Evolutionary conservation across 2,797 vertebrate genomes (phyloP).

Genomic region (Chromis chromis): DNA sequence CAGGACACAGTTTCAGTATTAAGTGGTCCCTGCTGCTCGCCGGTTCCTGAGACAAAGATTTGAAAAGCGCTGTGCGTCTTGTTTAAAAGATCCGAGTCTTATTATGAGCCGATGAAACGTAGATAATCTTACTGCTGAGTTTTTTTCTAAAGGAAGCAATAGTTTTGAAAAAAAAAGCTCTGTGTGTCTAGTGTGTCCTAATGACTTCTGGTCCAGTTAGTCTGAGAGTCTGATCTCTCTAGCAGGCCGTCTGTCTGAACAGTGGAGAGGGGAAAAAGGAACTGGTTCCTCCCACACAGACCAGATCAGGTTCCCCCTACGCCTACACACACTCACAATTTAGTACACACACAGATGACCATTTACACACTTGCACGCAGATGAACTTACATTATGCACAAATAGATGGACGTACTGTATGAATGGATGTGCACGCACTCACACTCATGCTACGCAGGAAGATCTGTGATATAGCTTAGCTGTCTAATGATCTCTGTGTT

Average conservation of each 20-base stretch:
- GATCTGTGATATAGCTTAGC: constrained; percentile 81
- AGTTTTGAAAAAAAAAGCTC: constrained; percentile 64
- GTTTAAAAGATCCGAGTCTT: constrained; percentile 66
- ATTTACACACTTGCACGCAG: constrained; percentile 65
- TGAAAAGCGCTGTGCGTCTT: constrained; percentile 54
- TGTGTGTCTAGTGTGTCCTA: constrained; percentile 78
- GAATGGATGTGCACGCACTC: constrained; percentile 51
- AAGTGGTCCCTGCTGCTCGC: constrained; percentile 67
- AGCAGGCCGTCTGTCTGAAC: constrained; percentile 84
- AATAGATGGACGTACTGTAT: constrained; percentile 60
- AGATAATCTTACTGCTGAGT: constrained; percentile 69
- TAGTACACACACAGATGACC: constrained; percentile 73
- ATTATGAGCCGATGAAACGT: constrained; percentile 58
- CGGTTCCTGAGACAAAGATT: constrained; percentile 60
- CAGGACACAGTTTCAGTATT: constrained; percentile 44
- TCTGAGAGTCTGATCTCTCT: constrained; percentile 83
- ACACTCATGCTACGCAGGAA: constrained; percentile 36
- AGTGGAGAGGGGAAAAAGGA: constrained; percentile 54
- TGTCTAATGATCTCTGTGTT: constrained; percentile 82
- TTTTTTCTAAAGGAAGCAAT: constrained; percentile 67
- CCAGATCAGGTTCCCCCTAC: constrained; percentile 82
- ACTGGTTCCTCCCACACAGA: constrained; percentile 81
- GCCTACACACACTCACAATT: constrained; percentile 73
- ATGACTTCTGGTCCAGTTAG: constrained; percentile 83
- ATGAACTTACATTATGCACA: constrained; percentile 71